A percentile compares a stretch with the other conserved stretches of the same genome.
Conservation (phyloP, 2,113 vertebrate species). For the Tenebrosternarchus preto region DNA sequence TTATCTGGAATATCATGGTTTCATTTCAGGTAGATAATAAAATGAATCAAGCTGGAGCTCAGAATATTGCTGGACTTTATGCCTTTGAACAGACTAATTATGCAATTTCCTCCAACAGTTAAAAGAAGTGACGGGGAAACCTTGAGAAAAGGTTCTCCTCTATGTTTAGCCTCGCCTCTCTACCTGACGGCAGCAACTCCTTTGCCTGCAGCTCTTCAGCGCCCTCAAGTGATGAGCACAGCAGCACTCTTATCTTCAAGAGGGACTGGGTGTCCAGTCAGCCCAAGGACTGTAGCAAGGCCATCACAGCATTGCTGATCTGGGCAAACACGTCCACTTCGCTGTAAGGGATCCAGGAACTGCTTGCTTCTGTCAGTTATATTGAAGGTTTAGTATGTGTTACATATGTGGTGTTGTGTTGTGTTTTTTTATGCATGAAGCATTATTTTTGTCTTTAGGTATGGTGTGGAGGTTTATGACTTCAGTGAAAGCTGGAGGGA, state of each 20-base stretch:
- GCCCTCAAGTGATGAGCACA: slow-evolving; percentile 70
- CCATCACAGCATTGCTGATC: slow-evolving; percentile 82
- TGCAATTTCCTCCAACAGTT: slow-evolving; percentile 72
- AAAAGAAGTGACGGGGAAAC: slow-evolving; percentile 83
- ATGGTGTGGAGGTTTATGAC: slow-evolving; percentile 85
- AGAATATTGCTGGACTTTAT: neutral
- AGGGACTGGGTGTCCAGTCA: slow-evolving; percentile 71
- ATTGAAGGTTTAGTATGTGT: neutral
- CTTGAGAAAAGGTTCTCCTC: slow-evolving; percentile 80
- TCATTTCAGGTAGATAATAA: slow-evolving; percentile 83
- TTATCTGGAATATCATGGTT: slow-evolving; percentile 93
- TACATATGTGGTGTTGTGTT: neutral
- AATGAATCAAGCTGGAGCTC: neutral
- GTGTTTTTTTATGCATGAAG: neutral
- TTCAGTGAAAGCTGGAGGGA: slow-evolving; percentile 89
- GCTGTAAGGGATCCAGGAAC: slow-evolving; percentile 69
- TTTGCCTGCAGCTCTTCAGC: slow-evolving; percentile 59
- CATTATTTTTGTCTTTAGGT: slow-evolving; percentile 66
- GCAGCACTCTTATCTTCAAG: slow-evolving; percentile 73
- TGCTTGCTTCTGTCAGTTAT: neutral
- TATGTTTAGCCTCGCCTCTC: slow-evolving; percentile 81
- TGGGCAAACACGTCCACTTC: slow-evolving; percentile 87
- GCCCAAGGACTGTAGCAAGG: slow-evolving; percentile 83
- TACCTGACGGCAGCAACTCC: slow-evolving; percentile 77
- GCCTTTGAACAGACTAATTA: neutral